Conservation (phyloP, 2,113 vertebrate species). For the Triplophysa tibetana region DNA sequence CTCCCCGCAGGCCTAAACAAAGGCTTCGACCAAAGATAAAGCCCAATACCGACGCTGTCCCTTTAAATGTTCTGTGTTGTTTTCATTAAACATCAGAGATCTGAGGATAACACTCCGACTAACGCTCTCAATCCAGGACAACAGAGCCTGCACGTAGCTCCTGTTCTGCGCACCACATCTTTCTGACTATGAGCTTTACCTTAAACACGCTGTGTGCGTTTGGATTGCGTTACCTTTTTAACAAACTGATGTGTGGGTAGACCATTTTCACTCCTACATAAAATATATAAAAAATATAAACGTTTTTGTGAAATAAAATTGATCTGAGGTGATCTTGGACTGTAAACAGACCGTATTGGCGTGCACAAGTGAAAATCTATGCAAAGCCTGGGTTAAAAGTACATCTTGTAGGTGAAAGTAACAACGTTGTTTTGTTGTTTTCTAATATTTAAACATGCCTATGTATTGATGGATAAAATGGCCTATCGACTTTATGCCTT, state of each 20-base stretch:
- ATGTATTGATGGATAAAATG: background rate
- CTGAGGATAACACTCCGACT: background rate
- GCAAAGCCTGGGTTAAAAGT: background rate
- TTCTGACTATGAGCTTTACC: background rate
- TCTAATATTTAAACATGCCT: background rate
- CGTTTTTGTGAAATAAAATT: background rate
- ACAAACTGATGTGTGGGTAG: background rate
- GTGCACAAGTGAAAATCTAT: slow-evolving; percentile 4
- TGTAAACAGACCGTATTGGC: background rate
- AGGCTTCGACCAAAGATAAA: background rate
- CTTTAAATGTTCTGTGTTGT: too few relatives aligned
- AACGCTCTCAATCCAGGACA: background rate
- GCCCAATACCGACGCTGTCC: background rate
- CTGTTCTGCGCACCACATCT: background rate
- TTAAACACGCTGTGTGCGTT: background rate
- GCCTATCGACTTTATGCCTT: background rate
- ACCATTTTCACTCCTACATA: background rate
- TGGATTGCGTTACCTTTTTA: background rate
- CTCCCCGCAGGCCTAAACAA: slow-evolving; percentile 29
- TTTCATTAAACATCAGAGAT: too few relatives aligned
- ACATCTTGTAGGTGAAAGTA: background rate
- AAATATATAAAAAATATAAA: background rate
- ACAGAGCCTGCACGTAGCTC: background rate
- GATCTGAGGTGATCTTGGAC: slow-evolving; percentile 13
- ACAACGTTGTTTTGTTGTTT: too few relatives aligned